Evolutionary conservation across 2,888 invertebrate genomes (phyloP), one percentile per base, ranked within the genome.

Genomic region (Cephus sareptanus): DNA sequence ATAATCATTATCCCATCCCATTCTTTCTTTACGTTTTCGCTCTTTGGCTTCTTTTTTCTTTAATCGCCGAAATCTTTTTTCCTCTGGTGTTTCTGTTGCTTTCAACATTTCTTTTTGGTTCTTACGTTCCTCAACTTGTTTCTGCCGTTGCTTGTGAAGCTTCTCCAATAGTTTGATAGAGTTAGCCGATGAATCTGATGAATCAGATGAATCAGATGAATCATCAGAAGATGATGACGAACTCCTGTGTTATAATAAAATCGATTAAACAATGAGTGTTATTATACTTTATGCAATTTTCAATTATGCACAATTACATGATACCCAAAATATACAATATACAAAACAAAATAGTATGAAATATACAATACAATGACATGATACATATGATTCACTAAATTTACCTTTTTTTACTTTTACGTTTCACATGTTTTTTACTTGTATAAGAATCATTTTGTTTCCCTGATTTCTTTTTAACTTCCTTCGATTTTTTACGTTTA

Each of bases 1-100:
- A 90, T 98, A 98, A 91, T 99, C 98, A 83, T 96, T 97, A 91
- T 98, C 98, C 98, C 98, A 98, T 11, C 98, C 98, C 98, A 98
- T 98, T 83, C 97, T 93, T 90, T 98, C 97, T 78, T 98, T 96
- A 0, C 97, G 92, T 81, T 95, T 95, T 1, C 96, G 93, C 91
- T 98, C 98, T 88, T 99, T 99, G 0, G 95, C 96, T 89, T 97
- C 96, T 91, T 99, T 99, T 88, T 99, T 99, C 77, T 94, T 94
- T 71, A 99, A 92, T 73, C 99, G 94, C 33, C 99, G 94, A 4
- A 94, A 91, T 69, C 96, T 90, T 90, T 99, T 99, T 90, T 99
- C 98, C 91, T 98, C 99, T 0, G 99, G 97, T 0, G 98, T 98
- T 93, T 99, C 99, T 77, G 95, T 95, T 0, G 96, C 95, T 92